A percentile compares a stretch with the other conserved stretches of the same genome.
Evolutionary conservation across 2,888 invertebrate genomes (phyloP).

Genomic region (Sphinx pinastri): DNA sequence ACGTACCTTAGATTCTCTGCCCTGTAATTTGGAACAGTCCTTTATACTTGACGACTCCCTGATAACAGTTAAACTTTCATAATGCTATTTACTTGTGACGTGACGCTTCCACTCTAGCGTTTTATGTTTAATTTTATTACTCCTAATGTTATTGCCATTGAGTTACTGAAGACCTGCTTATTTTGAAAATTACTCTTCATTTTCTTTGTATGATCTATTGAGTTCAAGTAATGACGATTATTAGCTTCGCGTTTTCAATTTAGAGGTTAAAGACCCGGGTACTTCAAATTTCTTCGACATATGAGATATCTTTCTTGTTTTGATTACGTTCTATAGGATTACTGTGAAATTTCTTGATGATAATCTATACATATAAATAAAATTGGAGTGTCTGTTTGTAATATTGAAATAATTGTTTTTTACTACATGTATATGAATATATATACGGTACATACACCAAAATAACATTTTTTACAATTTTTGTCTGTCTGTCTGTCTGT

Average conservation of each 20-base stretch:
- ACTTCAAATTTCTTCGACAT: conserved; percentile 1
- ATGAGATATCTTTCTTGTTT: not conserved
- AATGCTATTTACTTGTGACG: conserved; percentile 35
- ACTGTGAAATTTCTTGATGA: not conserved
- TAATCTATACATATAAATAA: no score
- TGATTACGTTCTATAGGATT: not conserved
- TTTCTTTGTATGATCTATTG: conserved; percentile 16
- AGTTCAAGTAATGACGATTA: not conserved
- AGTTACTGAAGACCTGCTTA: conserved; percentile 18
- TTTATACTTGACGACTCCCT: conserved; percentile 44
- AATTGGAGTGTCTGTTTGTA: no score
- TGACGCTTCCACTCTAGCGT: conserved; percentile 31
- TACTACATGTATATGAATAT: no score
- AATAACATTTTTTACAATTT: no score
- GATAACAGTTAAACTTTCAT: conserved; percentile 41
- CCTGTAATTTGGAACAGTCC: conserved; percentile 33
- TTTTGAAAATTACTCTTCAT: conserved; percentile 15
- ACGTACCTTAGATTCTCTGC: conserved; percentile 34
- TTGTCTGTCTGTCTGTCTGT: no score
- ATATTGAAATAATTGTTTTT: no score
- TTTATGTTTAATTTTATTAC: conserved; percentile 34
- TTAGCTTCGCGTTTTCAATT: conserved; percentile 5
- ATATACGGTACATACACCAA: no score
- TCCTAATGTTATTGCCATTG: conserved; percentile 15
- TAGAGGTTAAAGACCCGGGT: not conserved